A percentile compares a stretch with the other conserved stretches of the same genome.
phyloP scores from a whole-genome alignment of 2,888 invertebrate species.

The Drosophila percnosoma region DNA sequence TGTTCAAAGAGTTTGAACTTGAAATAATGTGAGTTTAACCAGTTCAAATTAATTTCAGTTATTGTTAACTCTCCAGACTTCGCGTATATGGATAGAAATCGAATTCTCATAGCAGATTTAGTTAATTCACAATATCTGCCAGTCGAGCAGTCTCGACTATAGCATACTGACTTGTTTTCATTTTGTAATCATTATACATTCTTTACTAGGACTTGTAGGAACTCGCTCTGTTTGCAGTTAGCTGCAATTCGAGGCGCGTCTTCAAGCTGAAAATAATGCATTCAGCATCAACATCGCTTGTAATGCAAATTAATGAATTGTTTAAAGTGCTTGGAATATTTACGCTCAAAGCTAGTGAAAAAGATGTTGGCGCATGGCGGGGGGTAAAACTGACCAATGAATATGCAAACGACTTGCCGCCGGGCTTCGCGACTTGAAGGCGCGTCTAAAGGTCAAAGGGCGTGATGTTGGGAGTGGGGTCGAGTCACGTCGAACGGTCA shows the following conservation, averaged over 20 bases:
- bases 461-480: constrained; percentile 5
- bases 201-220: not conserved
- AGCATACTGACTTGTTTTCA: not conserved
- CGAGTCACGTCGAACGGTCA: constrained; percentile 55
- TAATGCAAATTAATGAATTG: constrained; percentile 75
- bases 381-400: constrained; percentile 61
- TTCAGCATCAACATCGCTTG: constrained; percentile 29
- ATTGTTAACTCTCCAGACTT: not conserved
- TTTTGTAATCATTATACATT: not conserved
- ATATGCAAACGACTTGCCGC: constrained; percentile 63
- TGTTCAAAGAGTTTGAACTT: too few relatives aligned
- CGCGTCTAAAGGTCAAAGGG: constrained; percentile 62
- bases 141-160: not conserved
- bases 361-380: constrained; percentile 9
- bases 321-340: constrained; percentile 72
- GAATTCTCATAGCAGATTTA: not conserved
- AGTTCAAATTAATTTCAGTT: not conserved
- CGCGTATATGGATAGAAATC: not conserved
- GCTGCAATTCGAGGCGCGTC: constrained; percentile 1
- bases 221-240: constrained; percentile 11
- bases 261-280: constrained; percentile 8
- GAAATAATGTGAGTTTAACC: not conserved
- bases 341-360: constrained; percentile 58
- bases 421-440: constrained; percentile 41
- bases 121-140: too few relatives aligned